These are phyloP conservation scores for Larimichthys polyactis DNA, from an alignment of 2,113 vertebrate species.

Conservation along the genomic window DNA sequence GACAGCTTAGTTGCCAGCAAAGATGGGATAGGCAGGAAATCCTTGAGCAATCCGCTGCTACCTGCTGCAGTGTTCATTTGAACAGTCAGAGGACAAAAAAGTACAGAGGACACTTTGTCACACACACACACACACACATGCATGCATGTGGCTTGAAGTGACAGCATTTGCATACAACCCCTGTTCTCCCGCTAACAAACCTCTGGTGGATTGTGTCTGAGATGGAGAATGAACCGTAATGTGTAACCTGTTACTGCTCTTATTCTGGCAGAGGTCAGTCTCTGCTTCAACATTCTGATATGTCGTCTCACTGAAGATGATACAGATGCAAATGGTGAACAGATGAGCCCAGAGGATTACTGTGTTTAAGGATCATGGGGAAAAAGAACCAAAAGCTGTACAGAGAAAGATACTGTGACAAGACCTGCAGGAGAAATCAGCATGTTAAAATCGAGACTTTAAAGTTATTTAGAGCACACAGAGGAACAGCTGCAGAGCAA, in stretches of 20 bases:
- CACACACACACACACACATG: conserved; percentile 22
- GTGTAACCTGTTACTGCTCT: conserved; percentile 57
- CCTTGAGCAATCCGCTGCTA: conserved; percentile 62
- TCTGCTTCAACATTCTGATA: conserved; percentile 41
- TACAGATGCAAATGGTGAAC: conserved; percentile 62
- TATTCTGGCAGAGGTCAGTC: conserved; percentile 62
- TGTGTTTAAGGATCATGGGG: conserved; percentile 32
- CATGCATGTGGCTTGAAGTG: conserved; percentile 56
- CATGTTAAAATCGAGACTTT: conserved; percentile 9
- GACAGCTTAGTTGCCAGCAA: conserved; percentile 65
- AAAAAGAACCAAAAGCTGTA: conserved; percentile 10
- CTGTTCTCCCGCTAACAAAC: conserved; percentile 74
- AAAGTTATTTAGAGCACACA: conserved; percentile 34
- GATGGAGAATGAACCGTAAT: conserved; percentile 40
- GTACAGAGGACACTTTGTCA: conserved; percentile 62
- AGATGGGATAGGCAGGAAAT: conserved; percentile 63
- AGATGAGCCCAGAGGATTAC: conserved; percentile 38
- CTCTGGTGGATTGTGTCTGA: conserved; percentile 67
- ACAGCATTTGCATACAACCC: conserved; percentile 75
- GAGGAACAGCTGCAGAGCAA: conserved; percentile 1
- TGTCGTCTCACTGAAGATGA: conserved; percentile 47
- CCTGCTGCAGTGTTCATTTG: conserved; percentile 70
- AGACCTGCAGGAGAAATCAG: conserved; percentile 8
- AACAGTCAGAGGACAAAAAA: conserved; percentile 55
- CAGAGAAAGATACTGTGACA: conserved; percentile 5